Base-by-base conservation (phyloP, 1,140 invertebrate genomes). In the Chrysopa pallens region DNA sequence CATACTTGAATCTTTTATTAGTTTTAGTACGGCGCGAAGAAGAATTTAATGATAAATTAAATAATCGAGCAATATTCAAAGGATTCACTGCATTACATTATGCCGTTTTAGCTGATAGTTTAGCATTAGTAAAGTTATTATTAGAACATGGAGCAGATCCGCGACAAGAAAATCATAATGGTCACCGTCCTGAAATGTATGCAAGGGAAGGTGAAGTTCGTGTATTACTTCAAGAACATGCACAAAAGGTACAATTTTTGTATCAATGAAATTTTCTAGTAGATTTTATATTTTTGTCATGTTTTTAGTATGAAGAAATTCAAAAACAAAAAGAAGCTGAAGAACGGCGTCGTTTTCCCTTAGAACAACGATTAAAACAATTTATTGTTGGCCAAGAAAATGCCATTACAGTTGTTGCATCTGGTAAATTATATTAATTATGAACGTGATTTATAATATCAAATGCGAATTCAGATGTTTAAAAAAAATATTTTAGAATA, bases 1-100 rank as follows among this genome's bases (percentile, higher is more conserved):
- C 1, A 28, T 43, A 23, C 37, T 13, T 8, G 17, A 23, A 36
- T 47, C 45, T 45, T 50, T 47, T 48, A 59, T 55, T 49, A 78
- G 79, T 84, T 9, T 54, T 82, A 39, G 61, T 74, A 42, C 67
- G 65, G 27, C 63, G 85, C 43, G 83, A 89, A 54, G 76, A 83
- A 36, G 82, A 89, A 57, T 94, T 92, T 60, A 80, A 73, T 50
- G 68, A 78, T 48, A 55, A 68, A 17, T 67, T 92, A 43, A 86
- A 81, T 52, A 77, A 66, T 46, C 68, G 72, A 52, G 84, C 79
- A 0, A 77, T 73, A 8, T 93, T 88, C 57, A 67, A 75, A 46
- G 88, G 86, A 13, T 91, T 85, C 60, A 92, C 89, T 40, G 74
- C 88, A 36, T 66, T 95, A 36, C 89, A 93, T 61, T 95, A 94